A percentile compares a stretch with the other conserved stretches of the same genome.
Conservation (phyloP, 2,113 vertebrate genomes). For the Sceloporus tristichus region DNA sequence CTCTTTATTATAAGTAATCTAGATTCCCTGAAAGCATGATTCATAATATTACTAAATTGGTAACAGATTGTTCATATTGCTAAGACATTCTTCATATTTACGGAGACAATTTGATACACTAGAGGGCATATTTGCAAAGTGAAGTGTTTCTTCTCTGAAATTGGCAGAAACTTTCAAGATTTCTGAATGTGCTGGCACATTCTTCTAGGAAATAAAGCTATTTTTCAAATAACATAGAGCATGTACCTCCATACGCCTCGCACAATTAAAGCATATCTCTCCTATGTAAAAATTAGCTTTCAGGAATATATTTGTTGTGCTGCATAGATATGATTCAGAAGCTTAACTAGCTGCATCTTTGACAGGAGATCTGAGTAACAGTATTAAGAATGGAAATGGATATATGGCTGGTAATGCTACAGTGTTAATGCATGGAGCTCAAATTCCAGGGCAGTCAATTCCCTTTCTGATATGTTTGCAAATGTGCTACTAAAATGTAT, state of each 20-base stretch:
- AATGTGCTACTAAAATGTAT: slow-evolving; percentile 57
- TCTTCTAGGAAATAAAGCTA: slow-evolving; percentile 54
- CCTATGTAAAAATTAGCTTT: slow-evolving; percentile 46
- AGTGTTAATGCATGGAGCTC: slow-evolving; percentile 33
- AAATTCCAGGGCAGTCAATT: slow-evolving; percentile 52
- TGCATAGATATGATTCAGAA: slow-evolving; percentile 59
- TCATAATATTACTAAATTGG: slow-evolving; percentile 57
- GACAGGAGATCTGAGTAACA: slow-evolving; percentile 59
- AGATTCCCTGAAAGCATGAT: slow-evolving; percentile 17
- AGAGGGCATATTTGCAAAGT: slow-evolving; percentile 52
- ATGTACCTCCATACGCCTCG: slow-evolving; percentile 37
- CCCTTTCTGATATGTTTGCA: slow-evolving; percentile 66
- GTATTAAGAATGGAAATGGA: slow-evolving; percentile 48
- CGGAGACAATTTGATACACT: slow-evolving; percentile 56
- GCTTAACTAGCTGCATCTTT: slow-evolving; percentile 51
- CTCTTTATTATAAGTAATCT: slow-evolving; percentile 40
- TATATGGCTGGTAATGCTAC: slow-evolving; percentile 55
- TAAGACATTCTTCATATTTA: slow-evolving; percentile 50
- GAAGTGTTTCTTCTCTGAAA: slow-evolving; percentile 35
- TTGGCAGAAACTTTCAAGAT: slow-evolving; percentile 42
- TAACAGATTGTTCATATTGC: slow-evolving; percentile 52
- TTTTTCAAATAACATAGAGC: slow-evolving; percentile 46
- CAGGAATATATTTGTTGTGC: slow-evolving; percentile 42
- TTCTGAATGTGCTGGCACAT: slow-evolving; percentile 30
- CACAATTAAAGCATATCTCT: slow-evolving; percentile 56